These are phyloP conservation scores for Arion vulgaris DNA, from an alignment of 1,140 invertebrate genomes.

Conservation along the genomic window DNA sequence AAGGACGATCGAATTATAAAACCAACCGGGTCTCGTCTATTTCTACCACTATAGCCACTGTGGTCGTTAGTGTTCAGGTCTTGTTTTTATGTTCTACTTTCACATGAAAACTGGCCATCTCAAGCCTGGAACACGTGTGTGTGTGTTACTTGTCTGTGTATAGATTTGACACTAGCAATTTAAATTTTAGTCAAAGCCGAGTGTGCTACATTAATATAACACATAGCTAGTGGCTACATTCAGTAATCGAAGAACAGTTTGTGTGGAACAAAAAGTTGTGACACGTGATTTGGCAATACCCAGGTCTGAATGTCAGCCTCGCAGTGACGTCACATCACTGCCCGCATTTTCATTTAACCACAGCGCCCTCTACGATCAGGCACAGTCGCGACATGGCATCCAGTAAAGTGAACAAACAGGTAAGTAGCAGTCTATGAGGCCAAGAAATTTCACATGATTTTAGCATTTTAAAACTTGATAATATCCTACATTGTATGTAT, in stretches of 20 bases:
- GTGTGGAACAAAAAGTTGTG: background rate
- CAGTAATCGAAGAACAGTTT: background rate
- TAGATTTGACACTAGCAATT: background rate
- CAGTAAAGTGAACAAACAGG: slow-evolving; percentile 37
- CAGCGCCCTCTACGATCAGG: slow-evolving; percentile 4
- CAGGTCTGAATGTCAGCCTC: background rate
- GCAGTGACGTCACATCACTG: background rate
- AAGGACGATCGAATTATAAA: background rate
- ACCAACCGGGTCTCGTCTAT: background rate
- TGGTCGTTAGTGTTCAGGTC: background rate
- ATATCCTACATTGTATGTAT: background rate
- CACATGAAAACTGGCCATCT: background rate
- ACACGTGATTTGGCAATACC: background rate
- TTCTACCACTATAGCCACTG: background rate
- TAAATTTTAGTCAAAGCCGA: background rate
- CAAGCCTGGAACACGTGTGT: background rate
- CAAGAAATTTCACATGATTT: background rate
- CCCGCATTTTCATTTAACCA: background rate
- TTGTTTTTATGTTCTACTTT: background rate
- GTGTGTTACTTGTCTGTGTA: background rate
- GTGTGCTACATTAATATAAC: background rate
- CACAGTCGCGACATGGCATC: slow-evolving; percentile 34
- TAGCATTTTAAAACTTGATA: background rate
- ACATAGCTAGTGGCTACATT: too few species aligned
- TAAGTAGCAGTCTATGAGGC: background rate